Conservation (phyloP, 1,140 invertebrate genomes). For the Listronotus oregonensis region DNA sequence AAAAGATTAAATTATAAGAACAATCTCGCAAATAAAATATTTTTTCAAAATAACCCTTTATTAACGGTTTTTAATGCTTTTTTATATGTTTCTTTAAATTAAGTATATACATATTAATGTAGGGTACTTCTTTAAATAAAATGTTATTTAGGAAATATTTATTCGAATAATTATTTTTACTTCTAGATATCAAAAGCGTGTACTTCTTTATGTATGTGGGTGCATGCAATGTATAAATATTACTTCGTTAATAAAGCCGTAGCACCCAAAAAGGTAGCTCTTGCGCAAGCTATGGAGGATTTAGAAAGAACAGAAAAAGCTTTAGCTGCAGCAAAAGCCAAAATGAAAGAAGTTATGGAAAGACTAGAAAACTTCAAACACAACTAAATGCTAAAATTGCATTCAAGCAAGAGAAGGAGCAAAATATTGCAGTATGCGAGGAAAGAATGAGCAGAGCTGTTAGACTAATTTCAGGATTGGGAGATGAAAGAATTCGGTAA, state of each 20-base stretch:
- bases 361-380: slow-evolving; percentile 68
- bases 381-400: slow-evolving; percentile 67
- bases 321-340: slow-evolving; percentile 64
- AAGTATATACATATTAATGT: no score
- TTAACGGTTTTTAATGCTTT: no score
- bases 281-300: slow-evolving; percentile 65
- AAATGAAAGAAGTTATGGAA: slow-evolving; percentile 63
- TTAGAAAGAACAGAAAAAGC: slow-evolving; percentile 67
- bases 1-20: no score
- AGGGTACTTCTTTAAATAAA: no score
- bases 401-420: slow-evolving; percentile 70
- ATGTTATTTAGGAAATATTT: slow-evolving; percentile 19
- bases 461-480: slow-evolving; percentile 64
- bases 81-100: no score
- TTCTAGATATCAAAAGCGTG: slow-evolving; percentile 76
- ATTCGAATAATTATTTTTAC: neutral
- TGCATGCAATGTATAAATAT: slow-evolving; percentile 71
- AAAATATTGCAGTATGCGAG: slow-evolving; percentile 75
- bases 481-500: slow-evolving; percentile 57
- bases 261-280: slow-evolving; percentile 64
- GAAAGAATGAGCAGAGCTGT: slow-evolving; percentile 78
- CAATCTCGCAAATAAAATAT: no score
- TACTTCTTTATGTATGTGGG: slow-evolving; percentile 73
- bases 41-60: no score
- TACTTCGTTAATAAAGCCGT: slow-evolving; percentile 65